These are phyloP conservation scores for Strigamia maritima DNA, from an alignment of 2,888 invertebrate genomes.

Conservation along the genomic window DNA sequence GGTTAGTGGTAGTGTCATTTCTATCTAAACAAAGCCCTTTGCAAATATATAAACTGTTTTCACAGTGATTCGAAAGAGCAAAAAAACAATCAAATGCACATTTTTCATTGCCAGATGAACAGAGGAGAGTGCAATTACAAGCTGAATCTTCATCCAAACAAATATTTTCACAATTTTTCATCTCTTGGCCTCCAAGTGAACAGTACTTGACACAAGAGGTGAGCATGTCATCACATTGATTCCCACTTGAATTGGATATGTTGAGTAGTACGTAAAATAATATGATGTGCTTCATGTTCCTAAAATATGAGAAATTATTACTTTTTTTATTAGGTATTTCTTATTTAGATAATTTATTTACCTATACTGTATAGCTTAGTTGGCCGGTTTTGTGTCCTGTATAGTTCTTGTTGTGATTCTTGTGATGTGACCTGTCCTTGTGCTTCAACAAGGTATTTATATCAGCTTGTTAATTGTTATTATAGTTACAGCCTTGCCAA, in stretches of 20 bases:
- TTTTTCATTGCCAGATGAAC: neutral
- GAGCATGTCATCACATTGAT: neutral
- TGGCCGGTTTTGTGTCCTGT: too few relatives aligned
- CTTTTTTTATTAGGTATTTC: too few relatives aligned
- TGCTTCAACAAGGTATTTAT: too few relatives aligned
- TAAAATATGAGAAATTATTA: neutral
- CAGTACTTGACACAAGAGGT: neutral
- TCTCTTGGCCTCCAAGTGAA: neutral
- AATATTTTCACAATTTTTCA: neutral
- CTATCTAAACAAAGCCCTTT: neutral
- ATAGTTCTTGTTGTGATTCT: too few relatives aligned
- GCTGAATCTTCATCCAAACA: neutral
- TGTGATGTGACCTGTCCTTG: too few relatives aligned
- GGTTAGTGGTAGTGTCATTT: neutral
- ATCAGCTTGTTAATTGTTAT: too few relatives aligned
- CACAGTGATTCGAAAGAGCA: neutral
- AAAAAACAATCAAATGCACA: neutral
- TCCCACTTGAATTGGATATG: neutral
- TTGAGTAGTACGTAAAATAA: neutral
- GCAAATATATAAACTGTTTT: neutral
- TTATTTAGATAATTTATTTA: too few relatives aligned
- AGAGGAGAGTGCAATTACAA: neutral
- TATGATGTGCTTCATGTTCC: neutral
- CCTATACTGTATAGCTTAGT: too few relatives aligned
- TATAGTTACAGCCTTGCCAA: too few relatives aligned